Percentiles rank a stretch among this genome's conserved stretches.
These are phyloP conservation scores for Spisula solida DNA, from an alignment of 2,888 invertebrate species.

Conservation along the genomic window DNA sequence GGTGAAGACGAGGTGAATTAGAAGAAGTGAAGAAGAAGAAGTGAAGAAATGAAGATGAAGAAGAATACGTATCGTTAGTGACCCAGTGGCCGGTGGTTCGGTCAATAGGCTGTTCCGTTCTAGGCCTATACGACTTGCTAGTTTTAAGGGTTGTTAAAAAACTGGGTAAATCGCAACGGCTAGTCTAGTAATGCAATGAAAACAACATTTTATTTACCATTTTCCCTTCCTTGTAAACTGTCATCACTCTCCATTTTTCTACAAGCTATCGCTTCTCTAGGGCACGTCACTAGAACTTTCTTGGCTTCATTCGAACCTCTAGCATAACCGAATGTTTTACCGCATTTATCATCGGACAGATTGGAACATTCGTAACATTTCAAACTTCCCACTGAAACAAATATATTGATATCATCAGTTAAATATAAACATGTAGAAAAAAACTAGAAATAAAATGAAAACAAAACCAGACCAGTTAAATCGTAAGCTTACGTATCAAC, in stretches of 20 bases:
- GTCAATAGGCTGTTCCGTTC: too few species aligned
- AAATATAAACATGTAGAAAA: background rate
- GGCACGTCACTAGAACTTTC: conserved; percentile 42
- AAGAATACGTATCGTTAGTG: too few species aligned
- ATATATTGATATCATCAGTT: background rate
- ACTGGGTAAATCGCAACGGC: too few species aligned
- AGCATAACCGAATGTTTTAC: conserved; percentile 48
- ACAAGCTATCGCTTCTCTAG: conserved; percentile 52
- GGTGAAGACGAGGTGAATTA: too few species aligned
- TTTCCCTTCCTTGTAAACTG: conserved; percentile 38
- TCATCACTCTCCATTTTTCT: conserved; percentile 56
- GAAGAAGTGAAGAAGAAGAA: too few species aligned
- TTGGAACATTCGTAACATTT: conserved; percentile 59
- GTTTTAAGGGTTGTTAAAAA: too few species aligned
- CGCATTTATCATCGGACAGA: conserved; percentile 49
- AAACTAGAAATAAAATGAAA: background rate
- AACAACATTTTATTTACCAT: conserved; percentile 19
- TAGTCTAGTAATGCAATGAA: too few species aligned
- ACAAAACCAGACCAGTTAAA: background rate
- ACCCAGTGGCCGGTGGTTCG: too few species aligned
- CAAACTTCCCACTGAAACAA: conserved; percentile 46
- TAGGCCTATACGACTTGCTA: too few species aligned
- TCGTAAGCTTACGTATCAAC: too few species aligned
- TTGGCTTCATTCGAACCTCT: conserved; percentile 28
- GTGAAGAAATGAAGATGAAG: too few species aligned